Percentiles rank a stretch among this genome's conserved stretches.
phyloP scores from a whole-genome alignment of 2,888 invertebrate species.

The Linyphia triangularis region DNA sequence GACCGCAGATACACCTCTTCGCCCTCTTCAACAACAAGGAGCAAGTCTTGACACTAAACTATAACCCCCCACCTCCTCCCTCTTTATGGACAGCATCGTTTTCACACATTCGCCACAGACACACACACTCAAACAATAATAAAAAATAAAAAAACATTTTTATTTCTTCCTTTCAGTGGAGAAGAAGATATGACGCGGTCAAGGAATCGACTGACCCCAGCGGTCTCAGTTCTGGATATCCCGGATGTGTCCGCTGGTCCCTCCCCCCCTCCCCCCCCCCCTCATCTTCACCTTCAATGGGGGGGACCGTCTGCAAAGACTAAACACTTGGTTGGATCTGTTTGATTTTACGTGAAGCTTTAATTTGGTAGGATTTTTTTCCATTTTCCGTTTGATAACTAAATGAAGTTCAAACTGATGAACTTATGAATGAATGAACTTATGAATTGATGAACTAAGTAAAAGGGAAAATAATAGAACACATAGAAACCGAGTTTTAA shows the following conservation, averaged over 20 bases:
- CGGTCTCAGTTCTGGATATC: constrained; percentile 39
- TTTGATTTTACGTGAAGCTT: too few species aligned
- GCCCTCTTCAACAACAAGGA: not conserved
- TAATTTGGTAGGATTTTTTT: too few species aligned
- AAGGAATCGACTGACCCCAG: constrained; percentile 31
- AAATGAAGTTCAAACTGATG: too few species aligned
- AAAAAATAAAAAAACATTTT: not conserved
- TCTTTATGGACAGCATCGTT: not conserved
- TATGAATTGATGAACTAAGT: too few species aligned
- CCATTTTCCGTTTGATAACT: too few species aligned
- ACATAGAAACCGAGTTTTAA: too few species aligned
- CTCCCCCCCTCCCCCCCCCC: not conserved
- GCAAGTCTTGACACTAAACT: constrained; percentile 44
- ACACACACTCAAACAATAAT: too few species aligned
- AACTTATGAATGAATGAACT: too few species aligned
- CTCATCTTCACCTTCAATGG: not conserved
- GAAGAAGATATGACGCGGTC: constrained; percentile 12
- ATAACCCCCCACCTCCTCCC: constrained; percentile 14
- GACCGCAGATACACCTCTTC: constrained; percentile 28
- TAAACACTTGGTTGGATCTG: too few species aligned
- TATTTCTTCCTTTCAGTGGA: not conserved
- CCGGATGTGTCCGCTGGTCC: constrained; percentile 55
- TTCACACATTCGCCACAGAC: not conserved
- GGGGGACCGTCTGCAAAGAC: not conserved
- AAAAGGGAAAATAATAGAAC: too few species aligned